Base-by-base conservation (phyloP, 2,797 vertebrate genomes). In the Pachyuromys duprasi region DNA sequence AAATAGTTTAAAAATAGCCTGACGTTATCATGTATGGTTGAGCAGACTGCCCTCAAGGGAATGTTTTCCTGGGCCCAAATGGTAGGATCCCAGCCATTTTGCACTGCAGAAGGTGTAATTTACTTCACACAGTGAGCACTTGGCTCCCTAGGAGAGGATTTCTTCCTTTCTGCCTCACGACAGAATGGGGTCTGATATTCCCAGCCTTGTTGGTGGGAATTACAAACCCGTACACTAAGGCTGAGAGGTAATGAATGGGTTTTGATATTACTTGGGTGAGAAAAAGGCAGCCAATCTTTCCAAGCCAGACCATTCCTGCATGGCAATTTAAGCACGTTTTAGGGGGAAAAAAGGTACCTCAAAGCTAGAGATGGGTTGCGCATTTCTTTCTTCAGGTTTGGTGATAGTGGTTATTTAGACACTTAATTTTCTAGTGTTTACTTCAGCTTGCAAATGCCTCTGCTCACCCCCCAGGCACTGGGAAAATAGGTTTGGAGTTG, bases 71-170 rank as follows among this genome's bases (percentile, higher is more conserved):
- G 80, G 72, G 86, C 67, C 96, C 96, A 92, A 94, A 87, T 96
- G 96, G 86, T 95, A 96, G 97, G 83, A 95, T 97, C 92, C 92
- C 83, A 95, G 91, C 86, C 67, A 86, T 96, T 96, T 91, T 96
- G 96, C 93, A 75, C 79, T 67, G 92, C 63, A 45, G 92, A 97
- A 91, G 90, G 97, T 92, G 67, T 96, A 96, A 97, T 97, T 97
- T 97, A 97, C 92, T 93, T 95, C 69, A 89, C 83, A 88, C 83
- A 95, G 65, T 67, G 72, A 96, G 39, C 93, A 63, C 90, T 97
- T 93, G 93, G 90, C 89, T 97, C 93, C 95, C 15, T n/a, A n/a
- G 57, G 93, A 96, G 96, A 97, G 55, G 65, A 63, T 90, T 94
- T 97, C 82, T 96, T 95, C 42, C 92, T 93, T 91, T 96, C 33